phyloP scores from a whole-genome alignment of 2,888 invertebrate genomes.

The Mesoligia furuncula region DNA sequence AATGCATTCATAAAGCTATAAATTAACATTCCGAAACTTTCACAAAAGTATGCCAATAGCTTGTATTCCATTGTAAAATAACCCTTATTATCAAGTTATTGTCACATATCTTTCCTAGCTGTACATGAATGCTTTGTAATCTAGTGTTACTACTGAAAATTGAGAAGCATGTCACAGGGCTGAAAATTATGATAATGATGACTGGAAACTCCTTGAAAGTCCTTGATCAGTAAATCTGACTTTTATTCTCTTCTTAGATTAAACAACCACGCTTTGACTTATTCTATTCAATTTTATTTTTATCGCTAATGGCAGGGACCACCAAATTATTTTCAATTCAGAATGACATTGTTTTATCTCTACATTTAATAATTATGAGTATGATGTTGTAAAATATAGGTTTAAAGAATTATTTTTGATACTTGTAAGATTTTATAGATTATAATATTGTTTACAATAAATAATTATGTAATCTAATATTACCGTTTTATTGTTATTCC shows the following conservation, averaged over 20 bases:
- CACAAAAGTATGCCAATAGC: background rate
- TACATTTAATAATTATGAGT: constrained; percentile 32
- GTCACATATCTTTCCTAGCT: background rate
- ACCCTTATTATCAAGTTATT: background rate
- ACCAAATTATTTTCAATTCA: constrained; percentile 16
- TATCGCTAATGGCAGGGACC: constrained; percentile 3
- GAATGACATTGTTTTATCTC: constrained; percentile 33
- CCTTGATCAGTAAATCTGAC: background rate
- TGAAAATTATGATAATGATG: background rate
- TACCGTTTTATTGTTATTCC: constrained; percentile 3
- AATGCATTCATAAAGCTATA: background rate
- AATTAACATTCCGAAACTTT: background rate
- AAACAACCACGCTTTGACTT: background rate
- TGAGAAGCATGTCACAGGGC: background rate
- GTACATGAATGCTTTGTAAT: background rate
- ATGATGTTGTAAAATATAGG: constrained; percentile 51
- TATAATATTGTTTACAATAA: constrained; percentile 72
- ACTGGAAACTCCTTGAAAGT: too few relatives aligned
- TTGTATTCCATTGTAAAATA: background rate
- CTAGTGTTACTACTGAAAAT: background rate
- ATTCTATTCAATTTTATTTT: background rate
- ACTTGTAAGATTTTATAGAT: constrained; percentile 64
- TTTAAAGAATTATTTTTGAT: constrained; percentile 51
- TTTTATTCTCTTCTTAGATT: background rate
- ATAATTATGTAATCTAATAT: constrained; percentile 64